Evolutionary conservation across 2,888 invertebrate species (phyloP).

Genomic region (Spodoptera exigua): DNA sequence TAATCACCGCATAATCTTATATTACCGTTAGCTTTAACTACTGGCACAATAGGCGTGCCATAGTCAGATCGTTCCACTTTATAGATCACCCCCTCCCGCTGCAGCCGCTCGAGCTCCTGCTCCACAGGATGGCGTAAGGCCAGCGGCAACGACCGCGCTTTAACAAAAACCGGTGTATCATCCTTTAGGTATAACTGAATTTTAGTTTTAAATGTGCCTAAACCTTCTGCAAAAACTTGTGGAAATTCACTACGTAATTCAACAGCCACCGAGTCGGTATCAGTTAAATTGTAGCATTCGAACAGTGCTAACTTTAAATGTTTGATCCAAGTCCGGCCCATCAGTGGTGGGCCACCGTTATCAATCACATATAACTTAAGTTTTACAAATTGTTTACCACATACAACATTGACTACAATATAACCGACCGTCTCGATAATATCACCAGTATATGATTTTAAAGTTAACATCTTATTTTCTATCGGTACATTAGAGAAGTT

Average conservation of each 20-base stretch:
- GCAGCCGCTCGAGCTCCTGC: conserved; percentile 16
- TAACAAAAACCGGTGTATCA: conserved; percentile 7
- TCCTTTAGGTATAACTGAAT: conserved; percentile 9
- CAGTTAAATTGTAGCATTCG: conserved; percentile 17
- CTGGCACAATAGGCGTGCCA: conserved; percentile 6
- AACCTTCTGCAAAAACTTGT: conserved; percentile 9
- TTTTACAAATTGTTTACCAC: conserved; percentile 8
- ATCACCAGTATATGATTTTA: conserved; percentile 10
- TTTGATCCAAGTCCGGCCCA: conserved; percentile 24
- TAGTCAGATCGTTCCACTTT: conserved; percentile 21
- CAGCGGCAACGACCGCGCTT: conserved; percentile 9
- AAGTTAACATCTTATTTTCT: conserved; percentile 3
- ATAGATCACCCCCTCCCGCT: conserved; percentile 15
- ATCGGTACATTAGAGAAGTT: conserved; percentile 5
- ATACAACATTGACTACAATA: conserved; percentile 12
- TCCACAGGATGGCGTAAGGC: conserved; percentile 23
- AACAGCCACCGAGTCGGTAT: conserved; percentile 4
- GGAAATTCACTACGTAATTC: conserved; percentile 4
- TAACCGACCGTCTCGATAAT: conserved; percentile 16
- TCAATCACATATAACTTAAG: conserved; percentile 14
- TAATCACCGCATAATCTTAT: conserved; percentile 2
- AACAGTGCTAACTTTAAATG: not conserved
- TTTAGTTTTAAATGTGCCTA: conserved; percentile 20
- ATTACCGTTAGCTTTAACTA: conserved; percentile 1
- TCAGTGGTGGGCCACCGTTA: conserved; percentile 13